phyloP scores from a whole-genome alignment of 2,888 invertebrate species.

The Limenitis camilla region DNA sequence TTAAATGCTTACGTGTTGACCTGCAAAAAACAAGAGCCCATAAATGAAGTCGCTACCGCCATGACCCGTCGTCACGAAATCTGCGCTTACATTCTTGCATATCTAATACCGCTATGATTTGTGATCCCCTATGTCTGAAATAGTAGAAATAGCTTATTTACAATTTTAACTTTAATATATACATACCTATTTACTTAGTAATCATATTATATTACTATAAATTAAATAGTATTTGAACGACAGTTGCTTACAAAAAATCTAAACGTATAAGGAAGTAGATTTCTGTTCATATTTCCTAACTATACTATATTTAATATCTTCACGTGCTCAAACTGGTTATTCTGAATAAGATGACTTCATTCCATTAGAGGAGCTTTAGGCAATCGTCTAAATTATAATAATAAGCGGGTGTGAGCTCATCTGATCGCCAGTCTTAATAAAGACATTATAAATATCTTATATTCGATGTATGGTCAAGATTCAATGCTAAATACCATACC shows the following conservation, averaged over 20 bases:
- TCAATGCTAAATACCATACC: conserved; percentile 57
- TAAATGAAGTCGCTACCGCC: conserved; percentile 48
- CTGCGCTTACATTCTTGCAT: conserved; percentile 67
- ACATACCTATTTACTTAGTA: too few relatives aligned
- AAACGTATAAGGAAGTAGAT: conserved; percentile 1
- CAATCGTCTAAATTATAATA: conserved; percentile 73
- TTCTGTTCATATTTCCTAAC: background rate
- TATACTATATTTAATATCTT: conserved; percentile 1
- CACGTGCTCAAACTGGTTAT: conserved; percentile 31
- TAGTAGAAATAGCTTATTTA: conserved; percentile 25
- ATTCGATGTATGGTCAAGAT: conserved; percentile 51
- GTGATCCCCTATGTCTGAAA: conserved; percentile 44
- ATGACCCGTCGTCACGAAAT: conserved; percentile 64
- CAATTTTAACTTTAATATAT: background rate
- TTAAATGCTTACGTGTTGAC: conserved; percentile 38
- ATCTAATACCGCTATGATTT: conserved; percentile 60
- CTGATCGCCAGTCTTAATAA: conserved; percentile 67
- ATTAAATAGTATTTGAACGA: too few relatives aligned
- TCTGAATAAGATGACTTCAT: conserved; percentile 65
- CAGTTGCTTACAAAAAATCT: background rate
- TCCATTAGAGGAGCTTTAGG: conserved; percentile 60
- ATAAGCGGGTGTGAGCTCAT: conserved; percentile 69
- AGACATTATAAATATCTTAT: conserved; percentile 73
- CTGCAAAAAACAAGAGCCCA: conserved; percentile 49
- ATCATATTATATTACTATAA: too few relatives aligned